Base-by-base conservation (phyloP, 1,140 invertebrate species). In the Macrotrachela quadricornifera region DNA sequence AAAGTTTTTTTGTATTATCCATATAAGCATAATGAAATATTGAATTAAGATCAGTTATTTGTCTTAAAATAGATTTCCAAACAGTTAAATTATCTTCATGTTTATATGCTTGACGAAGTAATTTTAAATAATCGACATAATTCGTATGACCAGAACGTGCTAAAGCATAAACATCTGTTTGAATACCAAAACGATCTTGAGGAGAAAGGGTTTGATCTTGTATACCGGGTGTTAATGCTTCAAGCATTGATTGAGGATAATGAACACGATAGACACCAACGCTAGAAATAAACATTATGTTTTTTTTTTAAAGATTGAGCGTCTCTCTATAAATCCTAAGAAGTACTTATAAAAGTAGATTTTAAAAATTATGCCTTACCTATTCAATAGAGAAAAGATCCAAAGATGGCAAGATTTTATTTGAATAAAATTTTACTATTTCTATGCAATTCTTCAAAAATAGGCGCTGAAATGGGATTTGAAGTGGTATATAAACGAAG, bases 51-150 rank as follows among this genome's bases (percentile, higher is more conserved):
- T 30, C 21, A 30, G 21, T 30, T 4, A 30, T 2, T 30, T 30
- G 21, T 30, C 8, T 30, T 2, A 30, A 4, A 30, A 30, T 30
- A 2, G 21, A 30, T 30, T 30, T 30, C 53, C 53, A 54, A n/a
- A 54, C 53, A 40, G 47, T 49, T 30, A 49, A 44, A 50, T 54
- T 54, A 38, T 48, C 47, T 44, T 54, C 53, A 38, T 36, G 12
- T 39, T 39, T 41, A 45, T 49, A 54, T 36, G 17, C 17, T 39
- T 54, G 46, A 30, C 21, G 21, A 18, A 54, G 30, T 18, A 54
- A 54, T 50, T 49, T 49, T 9, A 54, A 38, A 16, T 46, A 21
- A 38, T 54, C 46, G 39, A 38, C 40, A 39, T 40, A 40, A 3
- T 46, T 39, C 17, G 43, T 13, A 0, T 40, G 37, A 18, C 41